phyloP scores from a whole-genome alignment of 1,140 invertebrate genomes.

The Fopius arisanus region DNA sequence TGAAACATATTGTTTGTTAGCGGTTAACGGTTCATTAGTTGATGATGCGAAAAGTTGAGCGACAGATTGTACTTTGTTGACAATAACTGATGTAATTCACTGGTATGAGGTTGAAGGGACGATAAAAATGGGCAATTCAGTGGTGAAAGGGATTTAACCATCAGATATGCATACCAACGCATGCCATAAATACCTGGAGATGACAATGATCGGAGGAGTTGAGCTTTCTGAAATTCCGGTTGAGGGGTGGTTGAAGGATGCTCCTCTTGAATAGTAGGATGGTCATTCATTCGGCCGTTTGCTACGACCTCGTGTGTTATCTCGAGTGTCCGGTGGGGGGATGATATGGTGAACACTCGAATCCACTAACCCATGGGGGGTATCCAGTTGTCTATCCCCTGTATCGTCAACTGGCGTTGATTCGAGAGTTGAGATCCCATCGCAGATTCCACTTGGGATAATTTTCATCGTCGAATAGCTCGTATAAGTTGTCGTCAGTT shows the following conservation, averaged over 20 bases:
- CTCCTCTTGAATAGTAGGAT: not conserved
- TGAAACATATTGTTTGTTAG: too few relatives aligned
- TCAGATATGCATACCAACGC: too few relatives aligned
- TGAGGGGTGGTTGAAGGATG: not conserved
- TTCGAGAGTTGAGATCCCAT: slow-evolving; percentile 15
- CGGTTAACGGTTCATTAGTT: too few relatives aligned
- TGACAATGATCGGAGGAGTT: not conserved
- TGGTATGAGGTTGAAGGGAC: too few relatives aligned
- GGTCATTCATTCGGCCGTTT: slow-evolving; percentile 19
- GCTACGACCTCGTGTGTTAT: slow-evolving; percentile 12
- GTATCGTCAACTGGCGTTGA: slow-evolving; percentile 16
- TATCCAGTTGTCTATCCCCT: not conserved
- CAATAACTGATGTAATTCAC: too few relatives aligned
- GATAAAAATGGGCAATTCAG: too few relatives aligned
- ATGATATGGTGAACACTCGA: not conserved
- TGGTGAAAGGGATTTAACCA: too few relatives aligned
- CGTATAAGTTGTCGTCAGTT: not conserved
- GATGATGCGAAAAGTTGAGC: too few relatives aligned
- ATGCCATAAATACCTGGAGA: not conserved
- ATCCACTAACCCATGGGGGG: not conserved
- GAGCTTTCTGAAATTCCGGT: not conserved
- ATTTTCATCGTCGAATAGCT: not conserved
- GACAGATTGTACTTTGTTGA: too few relatives aligned
- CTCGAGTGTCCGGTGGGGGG: not conserved
- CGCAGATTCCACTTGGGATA: slow-evolving; percentile 21